Percentiles rank a stretch among this genome's conserved stretches.
Conservation (phyloP, 2,113 vertebrate genomes). For the Rhynchomys soricoides region DNA sequence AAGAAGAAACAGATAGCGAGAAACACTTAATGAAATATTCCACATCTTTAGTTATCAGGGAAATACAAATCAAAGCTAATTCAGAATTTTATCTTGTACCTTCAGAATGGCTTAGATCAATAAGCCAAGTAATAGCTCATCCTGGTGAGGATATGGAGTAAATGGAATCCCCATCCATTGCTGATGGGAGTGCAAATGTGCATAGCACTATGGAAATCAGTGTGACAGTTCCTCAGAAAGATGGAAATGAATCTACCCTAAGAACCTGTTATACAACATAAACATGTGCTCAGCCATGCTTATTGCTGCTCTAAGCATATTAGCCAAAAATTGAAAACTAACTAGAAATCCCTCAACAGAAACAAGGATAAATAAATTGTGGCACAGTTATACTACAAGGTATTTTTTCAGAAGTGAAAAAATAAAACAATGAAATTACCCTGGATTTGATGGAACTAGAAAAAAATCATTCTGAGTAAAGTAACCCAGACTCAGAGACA, state of each 20-base stretch:
- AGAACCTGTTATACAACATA: neutral
- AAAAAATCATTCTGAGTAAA: neutral
- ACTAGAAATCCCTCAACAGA: neutral
- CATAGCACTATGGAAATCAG: neutral
- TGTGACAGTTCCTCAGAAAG: neutral
- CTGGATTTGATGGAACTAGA: neutral
- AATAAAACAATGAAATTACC: neutral
- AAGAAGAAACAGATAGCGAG: neutral
- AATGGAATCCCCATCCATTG: neutral
- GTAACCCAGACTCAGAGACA: neutral
- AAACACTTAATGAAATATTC: neutral
- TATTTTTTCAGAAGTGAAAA: neutral
- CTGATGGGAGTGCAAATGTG: too few relatives aligned
- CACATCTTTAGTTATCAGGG: neutral
- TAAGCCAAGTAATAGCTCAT: neutral
- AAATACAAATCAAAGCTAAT: neutral
- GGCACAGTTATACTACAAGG: neutral
- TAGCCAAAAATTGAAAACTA: neutral
- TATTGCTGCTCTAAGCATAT: neutral
- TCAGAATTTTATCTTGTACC: neutral
- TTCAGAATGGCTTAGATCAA: neutral
- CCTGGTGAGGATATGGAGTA: neutral
- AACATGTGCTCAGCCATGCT: neutral
- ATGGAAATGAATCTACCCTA: neutral
- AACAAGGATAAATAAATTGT: neutral